Conservation (phyloP, 1,140 invertebrate genomes). For the Apis florea region DNA sequence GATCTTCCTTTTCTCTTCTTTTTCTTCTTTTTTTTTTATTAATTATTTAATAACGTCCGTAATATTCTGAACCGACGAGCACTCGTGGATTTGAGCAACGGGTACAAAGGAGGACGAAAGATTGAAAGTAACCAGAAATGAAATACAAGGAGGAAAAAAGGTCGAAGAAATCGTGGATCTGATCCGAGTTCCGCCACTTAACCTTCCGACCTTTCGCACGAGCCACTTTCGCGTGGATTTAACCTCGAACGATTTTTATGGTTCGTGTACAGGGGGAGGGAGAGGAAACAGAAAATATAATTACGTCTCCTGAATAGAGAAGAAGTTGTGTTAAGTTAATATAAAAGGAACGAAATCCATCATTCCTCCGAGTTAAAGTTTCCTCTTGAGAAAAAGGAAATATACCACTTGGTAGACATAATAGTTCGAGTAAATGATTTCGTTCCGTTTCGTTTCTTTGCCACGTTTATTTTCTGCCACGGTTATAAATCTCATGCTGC, state of each 20-base stretch:
- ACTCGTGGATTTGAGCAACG: neutral
- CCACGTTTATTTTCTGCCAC: neutral
- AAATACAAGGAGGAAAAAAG: neutral
- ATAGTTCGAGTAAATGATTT: neutral
- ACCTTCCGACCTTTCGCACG: neutral
- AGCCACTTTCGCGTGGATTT: neutral
- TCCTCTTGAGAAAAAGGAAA: neutral
- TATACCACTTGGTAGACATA: neutral
- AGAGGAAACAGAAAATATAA: constrained; percentile 5
- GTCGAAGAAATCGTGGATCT: neutral
- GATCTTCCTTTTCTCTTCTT: neutral
- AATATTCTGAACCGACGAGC: constrained; percentile 6
- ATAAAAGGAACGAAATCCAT: neutral
- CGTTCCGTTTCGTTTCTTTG: neutral
- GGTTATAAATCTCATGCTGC: too few species aligned
- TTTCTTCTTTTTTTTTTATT: neutral
- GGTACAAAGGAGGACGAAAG: neutral
- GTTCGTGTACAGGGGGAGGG: neutral
- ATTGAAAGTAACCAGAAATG: neutral
- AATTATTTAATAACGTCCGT: constrained; percentile 23
- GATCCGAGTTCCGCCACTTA: constrained; percentile 6
- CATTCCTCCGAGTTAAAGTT: neutral
- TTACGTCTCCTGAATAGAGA: neutral
- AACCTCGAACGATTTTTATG: neutral
- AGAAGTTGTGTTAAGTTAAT: neutral